A percentile compares a stretch with the other conserved stretches of the same genome.
These are phyloP conservation scores for Byasa hedistus DNA, from an alignment of 2,888 invertebrate species.

Conservation along the genomic window DNA sequence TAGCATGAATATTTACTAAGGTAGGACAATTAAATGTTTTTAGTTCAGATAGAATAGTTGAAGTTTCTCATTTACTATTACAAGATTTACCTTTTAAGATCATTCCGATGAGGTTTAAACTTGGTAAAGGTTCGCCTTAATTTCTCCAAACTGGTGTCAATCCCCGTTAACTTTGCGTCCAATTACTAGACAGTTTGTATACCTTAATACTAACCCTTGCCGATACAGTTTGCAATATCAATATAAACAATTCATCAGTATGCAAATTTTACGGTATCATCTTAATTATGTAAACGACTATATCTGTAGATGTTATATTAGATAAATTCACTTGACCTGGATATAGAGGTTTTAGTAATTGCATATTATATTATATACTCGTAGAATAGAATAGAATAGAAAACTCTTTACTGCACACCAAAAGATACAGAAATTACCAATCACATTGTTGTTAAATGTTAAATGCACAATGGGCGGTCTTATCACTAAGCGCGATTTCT, in stretches of 20 bases:
- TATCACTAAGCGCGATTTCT: too few relatives aligned
- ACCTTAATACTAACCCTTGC: neutral
- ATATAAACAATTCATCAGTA: conserved; percentile 37
- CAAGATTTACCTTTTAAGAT: neutral
- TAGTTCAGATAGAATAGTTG: neutral
- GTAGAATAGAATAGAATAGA: too few relatives aligned
- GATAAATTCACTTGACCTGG: neutral
- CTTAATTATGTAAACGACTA: neutral
- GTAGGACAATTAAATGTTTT: too few relatives aligned
- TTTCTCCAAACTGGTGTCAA: conserved; percentile 20
- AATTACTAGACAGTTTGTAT: conserved; percentile 18
- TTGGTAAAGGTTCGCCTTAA: neutral
- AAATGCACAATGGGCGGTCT: too few relatives aligned
- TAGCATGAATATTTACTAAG: too few relatives aligned
- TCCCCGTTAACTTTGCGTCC: conserved; percentile 19
- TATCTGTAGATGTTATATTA: neutral
- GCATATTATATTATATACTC: neutral
- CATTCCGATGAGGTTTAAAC: neutral
- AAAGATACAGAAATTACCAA: too few relatives aligned
- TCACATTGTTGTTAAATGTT: too few relatives aligned
- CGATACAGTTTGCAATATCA: conserved; percentile 17
- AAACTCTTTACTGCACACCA: too few relatives aligned
- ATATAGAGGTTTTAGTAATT: neutral
- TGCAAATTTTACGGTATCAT: neutral
- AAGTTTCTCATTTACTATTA: neutral